phyloP scores from a whole-genome alignment of 2,797 vertebrate species.

The Leptoclinus maculatus region DNA sequence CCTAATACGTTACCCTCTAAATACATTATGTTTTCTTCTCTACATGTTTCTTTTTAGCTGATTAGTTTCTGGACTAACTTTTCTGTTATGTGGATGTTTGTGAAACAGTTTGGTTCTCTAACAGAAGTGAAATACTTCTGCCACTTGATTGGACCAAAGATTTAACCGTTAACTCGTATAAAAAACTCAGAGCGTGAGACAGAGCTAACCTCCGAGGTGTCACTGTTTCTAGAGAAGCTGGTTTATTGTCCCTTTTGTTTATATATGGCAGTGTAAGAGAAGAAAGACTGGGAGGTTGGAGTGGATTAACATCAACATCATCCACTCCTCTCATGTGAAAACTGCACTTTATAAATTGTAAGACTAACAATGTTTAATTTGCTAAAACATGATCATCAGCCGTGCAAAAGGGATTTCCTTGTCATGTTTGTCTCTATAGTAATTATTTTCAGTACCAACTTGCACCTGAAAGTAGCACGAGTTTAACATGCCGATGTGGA shows the following conservation, averaged over 20 bases:
- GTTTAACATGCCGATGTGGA: neutral
- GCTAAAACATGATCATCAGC: conserved; percentile 17
- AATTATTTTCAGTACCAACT: conserved; percentile 15
- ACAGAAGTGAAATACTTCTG: neutral
- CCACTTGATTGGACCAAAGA: neutral
- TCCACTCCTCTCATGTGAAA: neutral
- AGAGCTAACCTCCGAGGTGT: neutral
- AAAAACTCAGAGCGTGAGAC: neutral
- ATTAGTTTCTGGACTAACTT: neutral
- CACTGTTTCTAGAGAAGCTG: conserved; percentile 7
- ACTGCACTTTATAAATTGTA: neutral
- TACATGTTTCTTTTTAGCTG: neutral
- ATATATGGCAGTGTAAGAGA: neutral
- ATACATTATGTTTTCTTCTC: neutral
- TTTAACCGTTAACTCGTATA: neutral
- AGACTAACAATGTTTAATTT: conserved; percentile 22
- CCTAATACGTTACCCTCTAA: neutral
- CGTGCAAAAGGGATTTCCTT: conserved; percentile 22
- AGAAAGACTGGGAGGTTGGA: neutral
- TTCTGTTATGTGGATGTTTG: neutral
- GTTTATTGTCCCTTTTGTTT: neutral
- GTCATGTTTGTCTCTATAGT: neutral
- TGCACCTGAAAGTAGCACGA: neutral
- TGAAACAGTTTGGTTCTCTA: neutral
- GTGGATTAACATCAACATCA: conserved; percentile 27